phyloP scores from a whole-genome alignment of 2,888 invertebrate genomes.

The Anticlea derivata region DNA sequence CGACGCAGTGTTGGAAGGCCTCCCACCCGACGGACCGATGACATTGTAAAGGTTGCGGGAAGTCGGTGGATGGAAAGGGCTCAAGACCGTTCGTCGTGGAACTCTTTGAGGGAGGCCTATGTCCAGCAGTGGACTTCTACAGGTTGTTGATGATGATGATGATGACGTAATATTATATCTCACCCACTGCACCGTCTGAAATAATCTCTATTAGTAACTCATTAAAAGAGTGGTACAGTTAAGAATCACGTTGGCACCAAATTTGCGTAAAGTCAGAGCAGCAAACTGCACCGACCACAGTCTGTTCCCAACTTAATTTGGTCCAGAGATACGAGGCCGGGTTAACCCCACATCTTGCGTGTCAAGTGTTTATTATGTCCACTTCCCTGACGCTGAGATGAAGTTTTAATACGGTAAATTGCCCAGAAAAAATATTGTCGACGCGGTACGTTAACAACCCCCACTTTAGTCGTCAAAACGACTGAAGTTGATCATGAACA shows the following conservation, averaged over 20 bases:
- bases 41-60: no score
- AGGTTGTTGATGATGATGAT: no score
- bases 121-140: no score
- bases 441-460: slow-evolving; percentile 50
- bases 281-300: slow-evolving; percentile 13
- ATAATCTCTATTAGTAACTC: no score
- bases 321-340: slow-evolving; percentile 24
- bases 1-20: no score
- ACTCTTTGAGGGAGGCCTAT: no score
- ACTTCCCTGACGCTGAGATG: slow-evolving; percentile 45
- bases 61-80: no score
- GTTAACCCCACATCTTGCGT: slow-evolving; percentile 44
- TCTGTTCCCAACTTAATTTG: slow-evolving; percentile 23
- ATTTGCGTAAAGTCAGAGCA: neutral
- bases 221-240: no score
- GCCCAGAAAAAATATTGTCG: slow-evolving; percentile 57
- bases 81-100: no score
- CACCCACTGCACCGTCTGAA: no score
- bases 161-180: no score
- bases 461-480: slow-evolving; percentile 56
- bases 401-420: slow-evolving; percentile 55
- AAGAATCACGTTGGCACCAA: neutral
- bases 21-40: no score
- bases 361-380: slow-evolving; percentile 52
- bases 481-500: slow-evolving; percentile 45